Conservation (phyloP, 2,888 invertebrate species). For the Gandaritis pyraliata region DNA sequence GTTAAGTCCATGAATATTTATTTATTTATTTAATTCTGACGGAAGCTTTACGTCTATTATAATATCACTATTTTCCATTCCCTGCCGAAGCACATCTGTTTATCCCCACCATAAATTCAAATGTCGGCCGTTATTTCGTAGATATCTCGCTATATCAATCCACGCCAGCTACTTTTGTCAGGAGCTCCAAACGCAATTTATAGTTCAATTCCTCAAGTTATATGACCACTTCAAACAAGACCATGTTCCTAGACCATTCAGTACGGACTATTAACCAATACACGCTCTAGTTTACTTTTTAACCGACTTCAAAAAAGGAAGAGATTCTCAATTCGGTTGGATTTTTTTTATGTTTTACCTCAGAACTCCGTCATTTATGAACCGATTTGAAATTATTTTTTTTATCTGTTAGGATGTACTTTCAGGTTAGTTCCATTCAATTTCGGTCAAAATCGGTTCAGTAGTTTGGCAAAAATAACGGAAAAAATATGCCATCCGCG, state of each 20-base stretch:
- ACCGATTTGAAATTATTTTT: too few relatives aligned
- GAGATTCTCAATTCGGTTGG: too few relatives aligned
- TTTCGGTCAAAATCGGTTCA: too few relatives aligned
- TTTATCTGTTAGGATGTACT: too few relatives aligned
- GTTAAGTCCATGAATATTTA: not conserved
- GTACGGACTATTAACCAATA: not conserved
- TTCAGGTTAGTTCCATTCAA: too few relatives aligned
- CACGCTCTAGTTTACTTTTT: too few relatives aligned
- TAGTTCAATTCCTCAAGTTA: slow-evolving; percentile 60
- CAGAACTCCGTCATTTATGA: too few relatives aligned
- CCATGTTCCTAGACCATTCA: slow-evolving; percentile 9
- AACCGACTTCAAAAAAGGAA: too few relatives aligned
- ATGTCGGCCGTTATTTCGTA: slow-evolving; percentile 62
- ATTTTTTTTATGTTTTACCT: too few relatives aligned
- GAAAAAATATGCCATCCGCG: too few relatives aligned
- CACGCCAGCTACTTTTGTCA: slow-evolving; percentile 68
- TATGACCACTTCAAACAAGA: slow-evolving; percentile 47
- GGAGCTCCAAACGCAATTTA: slow-evolving; percentile 64
- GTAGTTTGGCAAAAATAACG: too few relatives aligned
- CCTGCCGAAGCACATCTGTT: slow-evolving; percentile 47
- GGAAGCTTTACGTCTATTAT: slow-evolving; percentile 26
- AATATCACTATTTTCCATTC: slow-evolving; percentile 37
- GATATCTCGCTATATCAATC: slow-evolving; percentile 72
- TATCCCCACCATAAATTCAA: slow-evolving; percentile 63
- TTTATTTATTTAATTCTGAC: slow-evolving; percentile 12